phyloP scores from a whole-genome alignment of 2,113 vertebrate genomes.

The Agapornis roseicollis region DNA sequence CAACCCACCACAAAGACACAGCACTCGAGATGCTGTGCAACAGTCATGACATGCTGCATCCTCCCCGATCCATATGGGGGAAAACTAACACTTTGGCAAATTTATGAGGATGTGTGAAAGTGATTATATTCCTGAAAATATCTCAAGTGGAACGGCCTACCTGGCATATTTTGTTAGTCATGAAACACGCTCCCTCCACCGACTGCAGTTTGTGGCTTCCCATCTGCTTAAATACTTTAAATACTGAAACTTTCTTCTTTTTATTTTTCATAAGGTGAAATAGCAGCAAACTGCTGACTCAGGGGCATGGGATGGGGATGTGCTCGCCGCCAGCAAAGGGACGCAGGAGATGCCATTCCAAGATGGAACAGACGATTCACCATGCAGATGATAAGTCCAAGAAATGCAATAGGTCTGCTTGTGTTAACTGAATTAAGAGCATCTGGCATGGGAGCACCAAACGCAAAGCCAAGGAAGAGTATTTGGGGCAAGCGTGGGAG shows the following conservation, averaged over 20 bases:
- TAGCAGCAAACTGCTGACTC: constrained; percentile 59
- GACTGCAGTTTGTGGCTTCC: constrained; percentile 58
- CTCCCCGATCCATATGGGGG: constrained; percentile 39
- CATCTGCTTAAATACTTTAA: constrained; percentile 66
- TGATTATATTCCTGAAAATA: constrained; percentile 69
- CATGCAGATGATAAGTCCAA: rapidly evolving
- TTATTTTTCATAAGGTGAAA: neutral
- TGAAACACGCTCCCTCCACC: constrained; percentile 54
- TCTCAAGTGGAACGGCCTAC: constrained; percentile 57
- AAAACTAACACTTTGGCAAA: constrained; percentile 63
- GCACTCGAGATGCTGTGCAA: constrained; percentile 21
- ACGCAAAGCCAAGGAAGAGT: neutral
- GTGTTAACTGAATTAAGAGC: neutral
- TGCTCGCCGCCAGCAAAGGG: neutral
- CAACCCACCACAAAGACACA: neutral
- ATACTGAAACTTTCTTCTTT: constrained; percentile 14
- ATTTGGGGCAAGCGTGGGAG: neutral
- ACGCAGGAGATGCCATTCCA: neutral
- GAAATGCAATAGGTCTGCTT: neutral
- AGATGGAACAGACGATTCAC: neutral
- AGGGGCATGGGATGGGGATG: neutral
- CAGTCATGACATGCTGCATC: constrained; percentile 51
- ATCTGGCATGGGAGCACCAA: neutral
- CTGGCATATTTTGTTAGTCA: constrained; percentile 69
- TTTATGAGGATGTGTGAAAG: constrained; percentile 62